Conservation (phyloP, 1,140 invertebrate species). For the Lasioglossum albipes region DNA sequence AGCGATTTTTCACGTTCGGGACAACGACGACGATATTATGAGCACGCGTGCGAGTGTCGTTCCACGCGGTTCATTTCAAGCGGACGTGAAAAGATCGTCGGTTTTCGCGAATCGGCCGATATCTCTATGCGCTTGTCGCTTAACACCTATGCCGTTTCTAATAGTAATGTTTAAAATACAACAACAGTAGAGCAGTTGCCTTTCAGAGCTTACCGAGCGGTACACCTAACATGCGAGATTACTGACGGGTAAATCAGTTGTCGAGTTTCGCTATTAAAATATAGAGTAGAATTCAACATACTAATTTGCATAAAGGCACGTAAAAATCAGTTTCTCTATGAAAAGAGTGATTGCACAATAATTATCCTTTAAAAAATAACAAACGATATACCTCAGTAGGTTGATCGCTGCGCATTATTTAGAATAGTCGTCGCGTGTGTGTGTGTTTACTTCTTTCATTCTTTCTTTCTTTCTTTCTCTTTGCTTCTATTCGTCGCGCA, state of each 20-base stretch:
- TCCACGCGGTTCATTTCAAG: no score
- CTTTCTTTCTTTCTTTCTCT: neutral
- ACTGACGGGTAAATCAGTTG: constrained; percentile 42
- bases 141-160: constrained; percentile 50
- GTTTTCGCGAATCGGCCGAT: neutral
- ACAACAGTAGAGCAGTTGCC: constrained; percentile 43
- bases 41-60: neutral
- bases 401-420: constrained; percentile 56
- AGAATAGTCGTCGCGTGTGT: constrained; percentile 24
- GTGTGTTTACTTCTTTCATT: no score
- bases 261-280: constrained; percentile 57
- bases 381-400: constrained; percentile 42
- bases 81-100: neutral
- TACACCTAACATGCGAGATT: constrained; percentile 34
- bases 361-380: constrained; percentile 40
- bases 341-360: constrained; percentile 64
- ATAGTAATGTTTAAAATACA: constrained; percentile 60
- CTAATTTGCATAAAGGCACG: constrained; percentile 62
- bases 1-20: constrained; percentile 12
- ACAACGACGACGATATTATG: neutral
- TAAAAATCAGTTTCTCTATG: constrained; percentile 63
- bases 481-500: neutral
- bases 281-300: constrained; percentile 60
- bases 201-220: constrained; percentile 19
- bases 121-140: constrained; percentile 31